Conservation (phyloP, 2,797 vertebrate species). For the Sebastes steindachneri region DNA sequence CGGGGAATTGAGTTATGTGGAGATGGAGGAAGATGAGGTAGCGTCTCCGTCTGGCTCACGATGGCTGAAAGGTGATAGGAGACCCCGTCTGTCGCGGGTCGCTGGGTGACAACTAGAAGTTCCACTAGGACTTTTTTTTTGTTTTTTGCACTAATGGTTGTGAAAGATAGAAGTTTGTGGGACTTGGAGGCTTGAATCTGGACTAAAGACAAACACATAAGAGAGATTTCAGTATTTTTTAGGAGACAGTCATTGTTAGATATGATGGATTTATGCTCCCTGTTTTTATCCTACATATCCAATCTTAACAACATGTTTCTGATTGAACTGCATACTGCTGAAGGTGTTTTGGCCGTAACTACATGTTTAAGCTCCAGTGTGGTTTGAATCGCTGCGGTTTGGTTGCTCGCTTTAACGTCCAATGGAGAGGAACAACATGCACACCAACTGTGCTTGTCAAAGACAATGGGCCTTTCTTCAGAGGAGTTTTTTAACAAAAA, state of each 20-base stretch:
- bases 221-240: neutral
- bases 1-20: constrained; percentile 50
- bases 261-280: neutral
- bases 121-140: constrained; percentile 5
- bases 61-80: constrained; percentile 72
- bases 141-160: neutral
- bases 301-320: neutral
- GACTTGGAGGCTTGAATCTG: constrained; percentile 12
- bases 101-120: constrained; percentile 35
- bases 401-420: constrained; percentile 10
- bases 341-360: constrained; percentile 29
- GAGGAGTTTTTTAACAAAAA: neutral
- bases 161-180: neutral
- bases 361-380: constrained; percentile 6
- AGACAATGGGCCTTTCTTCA: constrained; percentile 48
- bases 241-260: neutral
- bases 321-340: constrained; percentile 9
- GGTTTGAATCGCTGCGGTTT: constrained; percentile 37
- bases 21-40: constrained; percentile 72
- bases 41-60: constrained; percentile 67
- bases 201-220: neutral
- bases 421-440: constrained; percentile 23
- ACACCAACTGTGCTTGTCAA: neutral
- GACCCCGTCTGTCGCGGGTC: constrained; percentile 49
- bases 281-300: neutral